Percentiles rank a stretch among this genome's conserved stretches.
These are phyloP conservation scores for Arvicola amphibius DNA, from an alignment of 2,797 vertebrate species.

Conservation along the genomic window DNA sequence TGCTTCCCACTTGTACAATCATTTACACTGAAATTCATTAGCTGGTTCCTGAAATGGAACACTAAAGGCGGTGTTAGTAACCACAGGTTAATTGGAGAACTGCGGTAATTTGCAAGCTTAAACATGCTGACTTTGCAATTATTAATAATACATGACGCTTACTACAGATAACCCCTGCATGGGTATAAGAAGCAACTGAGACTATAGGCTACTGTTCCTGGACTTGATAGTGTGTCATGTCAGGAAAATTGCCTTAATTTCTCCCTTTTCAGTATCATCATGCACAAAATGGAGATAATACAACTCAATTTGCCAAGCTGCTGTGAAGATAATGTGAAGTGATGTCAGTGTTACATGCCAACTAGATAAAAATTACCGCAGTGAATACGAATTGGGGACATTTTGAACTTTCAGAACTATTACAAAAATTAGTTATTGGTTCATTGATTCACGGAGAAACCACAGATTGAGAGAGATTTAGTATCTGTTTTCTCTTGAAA, in stretches of 20 bases:
- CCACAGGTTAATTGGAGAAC: conserved; percentile 80
- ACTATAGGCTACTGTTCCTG: background rate
- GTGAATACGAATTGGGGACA: background rate
- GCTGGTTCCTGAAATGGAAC: conserved; percentile 49
- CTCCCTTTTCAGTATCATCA: background rate
- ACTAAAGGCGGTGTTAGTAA: conserved; percentile 62
- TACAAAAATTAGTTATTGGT: background rate
- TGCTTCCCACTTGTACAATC: conserved; percentile 78
- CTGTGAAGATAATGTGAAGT: background rate
- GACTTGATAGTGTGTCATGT: background rate
- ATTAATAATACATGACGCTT: conserved; percentile 79
- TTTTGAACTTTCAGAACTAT: conserved; percentile 27
- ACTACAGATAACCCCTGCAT: background rate
- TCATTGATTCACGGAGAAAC: background rate
- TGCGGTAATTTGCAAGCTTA: conserved; percentile 74
- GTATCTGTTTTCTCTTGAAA: background rate
- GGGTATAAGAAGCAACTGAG: conserved; percentile 24
- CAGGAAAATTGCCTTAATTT: conserved; percentile 9
- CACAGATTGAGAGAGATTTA: background rate
- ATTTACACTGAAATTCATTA: conserved; percentile 80
- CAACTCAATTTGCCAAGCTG: background rate
- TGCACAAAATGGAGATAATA: background rate
- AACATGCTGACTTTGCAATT: conserved; percentile 78
- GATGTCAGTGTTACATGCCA: background rate
- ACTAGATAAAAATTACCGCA: background rate